Percentiles rank a stretch among this genome's conserved stretches.
These are phyloP conservation scores for Megamerina dolium DNA, from an alignment of 2,888 invertebrate species.

Conservation along the genomic window DNA sequence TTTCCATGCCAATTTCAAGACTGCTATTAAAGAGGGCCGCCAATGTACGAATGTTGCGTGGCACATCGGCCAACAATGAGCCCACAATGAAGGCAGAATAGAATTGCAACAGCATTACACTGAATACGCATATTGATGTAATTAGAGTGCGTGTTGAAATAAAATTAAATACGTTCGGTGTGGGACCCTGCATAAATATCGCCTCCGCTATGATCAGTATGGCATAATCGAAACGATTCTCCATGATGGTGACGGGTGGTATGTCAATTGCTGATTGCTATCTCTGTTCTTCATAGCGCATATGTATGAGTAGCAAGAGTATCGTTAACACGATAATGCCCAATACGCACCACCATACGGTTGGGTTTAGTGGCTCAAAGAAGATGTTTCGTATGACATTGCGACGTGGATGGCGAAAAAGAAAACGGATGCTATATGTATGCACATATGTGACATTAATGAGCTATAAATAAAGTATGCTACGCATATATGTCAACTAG, in stretches of 20 bases:
- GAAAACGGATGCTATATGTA: slow-evolving; percentile 37
- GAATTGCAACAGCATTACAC: slow-evolving; percentile 43
- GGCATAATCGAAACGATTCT: slow-evolving; percentile 29
- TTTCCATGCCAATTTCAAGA: slow-evolving; percentile 42
- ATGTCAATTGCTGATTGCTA: neutral
- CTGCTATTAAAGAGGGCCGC: slow-evolving; percentile 35
- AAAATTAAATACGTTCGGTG: slow-evolving; percentile 28
- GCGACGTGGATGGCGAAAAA: slow-evolving; percentile 42
- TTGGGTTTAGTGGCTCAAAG: slow-evolving; percentile 35
- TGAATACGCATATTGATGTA: slow-evolving; percentile 33
- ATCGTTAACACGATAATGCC: slow-evolving; percentile 27
- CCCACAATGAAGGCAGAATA: slow-evolving; percentile 45
- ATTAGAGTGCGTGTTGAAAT: slow-evolving; percentile 38
- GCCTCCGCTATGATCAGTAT: slow-evolving; percentile 40
- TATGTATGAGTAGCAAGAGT: slow-evolving; percentile 29
- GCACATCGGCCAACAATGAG: slow-evolving; percentile 35
- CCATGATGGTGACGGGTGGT: no score
- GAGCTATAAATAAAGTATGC: no score
- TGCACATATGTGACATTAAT: no score
- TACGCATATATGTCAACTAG: no score
- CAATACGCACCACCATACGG: slow-evolving; percentile 40
- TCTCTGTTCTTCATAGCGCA: slow-evolving; percentile 28
- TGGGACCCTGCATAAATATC: slow-evolving; percentile 41
- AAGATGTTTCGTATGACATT: slow-evolving; percentile 40
- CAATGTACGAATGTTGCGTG: slow-evolving; percentile 36